Evolutionary conservation across 2,797 vertebrate species (phyloP).

Genomic region (Manis javanica): DNA sequence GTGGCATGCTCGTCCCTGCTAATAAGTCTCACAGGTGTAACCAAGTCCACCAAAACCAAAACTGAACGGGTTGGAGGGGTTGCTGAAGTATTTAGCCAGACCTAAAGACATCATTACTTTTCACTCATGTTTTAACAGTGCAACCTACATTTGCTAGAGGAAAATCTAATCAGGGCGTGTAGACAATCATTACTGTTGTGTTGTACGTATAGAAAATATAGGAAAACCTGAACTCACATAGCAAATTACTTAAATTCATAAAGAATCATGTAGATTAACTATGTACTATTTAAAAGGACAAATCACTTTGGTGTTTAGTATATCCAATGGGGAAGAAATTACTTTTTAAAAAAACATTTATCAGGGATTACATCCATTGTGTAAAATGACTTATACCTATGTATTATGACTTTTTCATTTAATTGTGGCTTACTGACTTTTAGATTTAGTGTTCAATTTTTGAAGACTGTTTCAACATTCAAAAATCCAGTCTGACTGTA

Average conservation of each 20-base stretch:
- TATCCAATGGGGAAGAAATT: not conserved
- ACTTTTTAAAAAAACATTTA: not conserved
- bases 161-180: slow-evolving; percentile 14
- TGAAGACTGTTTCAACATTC: slow-evolving; percentile 48
- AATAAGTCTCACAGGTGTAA: not conserved
- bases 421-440: slow-evolving; percentile 19
- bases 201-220: not conserved
- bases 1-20: not conserved
- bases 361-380: not conserved
- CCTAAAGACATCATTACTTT: not conserved
- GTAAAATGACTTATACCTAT: not conserved
- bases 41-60: not conserved
- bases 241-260: not conserved
- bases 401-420: slow-evolving; percentile 34
- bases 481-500: slow-evolving; percentile 26
- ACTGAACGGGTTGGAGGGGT: not conserved
- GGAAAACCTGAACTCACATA: slow-evolving; percentile 40
- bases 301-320: slow-evolving; percentile 30
- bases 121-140: not conserved
- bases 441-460: slow-evolving; percentile 21
- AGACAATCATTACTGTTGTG: not conserved
- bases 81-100: not conserved
- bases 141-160: not conserved
- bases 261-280: not conserved
- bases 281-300: not conserved